Evolutionary conservation across 1,140 invertebrate species (phyloP).

Genomic region (Epicauta chinensis): DNA sequence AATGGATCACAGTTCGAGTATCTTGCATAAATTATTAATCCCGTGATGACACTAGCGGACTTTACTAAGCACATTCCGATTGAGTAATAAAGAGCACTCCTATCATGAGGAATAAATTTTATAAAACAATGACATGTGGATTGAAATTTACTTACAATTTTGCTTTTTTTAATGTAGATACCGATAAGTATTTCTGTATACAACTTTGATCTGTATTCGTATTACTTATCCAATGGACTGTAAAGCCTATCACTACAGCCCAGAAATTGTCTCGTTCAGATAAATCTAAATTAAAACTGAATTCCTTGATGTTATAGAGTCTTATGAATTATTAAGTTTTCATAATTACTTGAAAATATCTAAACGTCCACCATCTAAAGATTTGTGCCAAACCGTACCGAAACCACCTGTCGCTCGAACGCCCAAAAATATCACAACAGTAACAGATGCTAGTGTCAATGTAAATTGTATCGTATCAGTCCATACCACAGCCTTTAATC

Average conservation of each 20-base stretch:
- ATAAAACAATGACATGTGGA: not conserved
- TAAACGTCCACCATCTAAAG: conserved; percentile 47
- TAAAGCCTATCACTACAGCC: conserved; percentile 51
- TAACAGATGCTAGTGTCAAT: conserved; percentile 60
- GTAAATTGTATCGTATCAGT: conserved; percentile 65
- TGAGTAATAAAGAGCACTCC: conserved; percentile 42
- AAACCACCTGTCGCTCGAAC: conserved; percentile 58
- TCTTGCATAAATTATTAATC: conserved; percentile 69
- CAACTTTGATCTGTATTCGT: conserved; percentile 54
- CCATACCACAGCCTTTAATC: conserved; percentile 68
- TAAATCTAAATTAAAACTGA: conserved; percentile 51
- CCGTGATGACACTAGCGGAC: conserved; percentile 48
- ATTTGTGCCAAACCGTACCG: conserved; percentile 43
- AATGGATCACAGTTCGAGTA: conserved; percentile 71
- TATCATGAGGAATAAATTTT: conserved; percentile 15
- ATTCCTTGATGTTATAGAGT: conserved; percentile 40
- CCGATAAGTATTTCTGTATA: conserved; percentile 55
- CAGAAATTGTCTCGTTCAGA: conserved; percentile 53
- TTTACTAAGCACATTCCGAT: conserved; percentile 45
- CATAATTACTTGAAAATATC: conserved; percentile 33
- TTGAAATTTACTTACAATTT: conserved; percentile 41
- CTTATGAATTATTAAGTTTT: not conserved
- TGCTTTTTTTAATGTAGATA: conserved; percentile 46
- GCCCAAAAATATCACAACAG: conserved; percentile 57
- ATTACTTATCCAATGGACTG: conserved; percentile 51